Evolutionary conservation across 2,797 vertebrate species (phyloP), one percentile per base, ranked within the genome.

Genomic region (Emydoidea blandingii): DNA sequence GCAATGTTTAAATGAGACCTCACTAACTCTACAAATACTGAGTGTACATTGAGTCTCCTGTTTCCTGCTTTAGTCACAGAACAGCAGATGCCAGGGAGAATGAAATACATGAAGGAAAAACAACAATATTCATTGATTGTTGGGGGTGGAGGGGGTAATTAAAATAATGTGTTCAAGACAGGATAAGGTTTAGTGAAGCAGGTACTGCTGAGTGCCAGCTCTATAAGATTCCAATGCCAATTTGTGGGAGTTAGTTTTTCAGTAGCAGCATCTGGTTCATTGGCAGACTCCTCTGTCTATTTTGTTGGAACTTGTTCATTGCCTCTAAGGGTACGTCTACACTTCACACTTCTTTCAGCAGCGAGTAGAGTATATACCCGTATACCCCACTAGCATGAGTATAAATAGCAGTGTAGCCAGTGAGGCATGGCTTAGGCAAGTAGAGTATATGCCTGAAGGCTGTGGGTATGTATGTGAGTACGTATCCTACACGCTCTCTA

Each of bases 231-330:
- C 44, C 23, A 12, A 2, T 85, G 97, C 96, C 97, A 98, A 7
- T 83, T 95, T 97, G 93, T 92, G 85, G 89, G 96, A 97, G 96
- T 96, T 96, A 95, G 95, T 86, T 96, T 96, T 97, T 96, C 96
- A 94, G 95, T 29, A 94, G 93, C 88, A 97, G 95, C 97, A 98
- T 97, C 97, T 98, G 98, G 96, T 92, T 95, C 86, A 92, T 97
- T 98, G 97, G 97, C 96, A 98, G 80, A 23, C 34, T 96, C 47
- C 91, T 89, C 37, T 95, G 52, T 49, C 81, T 87, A 79, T 94
- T 98, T 97, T 95, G 72, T 91, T 97, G 96, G 96, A 89, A 96
- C 4, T 27, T 49, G 15, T 95, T 90, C n/a, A 37, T 88, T 97
- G 81, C 68, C 86, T 95, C 89, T 83, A 80, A 41, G n/a, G 68